A percentile compares a stretch with the other conserved stretches of the same genome.
These are phyloP conservation scores for Trichonephila clavipes DNA, from an alignment of 1,140 invertebrate species.

Conservation along the genomic window DNA sequence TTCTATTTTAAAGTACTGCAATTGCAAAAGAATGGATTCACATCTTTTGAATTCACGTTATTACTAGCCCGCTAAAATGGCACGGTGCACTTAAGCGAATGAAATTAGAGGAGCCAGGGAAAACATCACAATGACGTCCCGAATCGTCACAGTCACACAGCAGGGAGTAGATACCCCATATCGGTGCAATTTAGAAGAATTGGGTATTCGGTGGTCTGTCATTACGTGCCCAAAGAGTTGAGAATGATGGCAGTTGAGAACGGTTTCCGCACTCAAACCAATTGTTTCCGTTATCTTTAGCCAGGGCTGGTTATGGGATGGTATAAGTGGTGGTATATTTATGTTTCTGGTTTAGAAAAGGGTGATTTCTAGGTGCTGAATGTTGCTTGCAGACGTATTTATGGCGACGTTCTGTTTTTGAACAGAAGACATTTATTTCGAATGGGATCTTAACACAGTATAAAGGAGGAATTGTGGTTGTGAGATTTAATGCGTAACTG, in stretches of 20 bases:
- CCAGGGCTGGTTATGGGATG: constrained; percentile 5
- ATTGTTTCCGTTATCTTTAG: constrained; percentile 43
- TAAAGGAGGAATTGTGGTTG: no score
- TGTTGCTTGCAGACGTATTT: neutral
- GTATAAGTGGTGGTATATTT: constrained; percentile 21
- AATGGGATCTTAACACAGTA: neutral
- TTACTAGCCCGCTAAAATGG: constrained; percentile 29
- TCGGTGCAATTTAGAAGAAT: constrained; percentile 51
- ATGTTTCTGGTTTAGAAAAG: constrained; percentile 6
- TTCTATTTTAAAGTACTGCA: constrained; percentile 26
- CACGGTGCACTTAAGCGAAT: constrained; percentile 17
- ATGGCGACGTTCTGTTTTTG: neutral
- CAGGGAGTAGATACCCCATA: neutral
- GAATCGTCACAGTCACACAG: neutral
- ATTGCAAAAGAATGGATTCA: constrained; percentile 27
- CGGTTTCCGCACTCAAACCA: constrained; percentile 31
- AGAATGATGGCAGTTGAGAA: constrained; percentile 33
- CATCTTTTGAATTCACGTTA: neutral
- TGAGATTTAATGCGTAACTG: no score
- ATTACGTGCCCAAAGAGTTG: constrained; percentile 44
- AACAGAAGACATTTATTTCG: neutral
- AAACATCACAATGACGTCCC: constrained; percentile 40
- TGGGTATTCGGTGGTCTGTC: constrained; percentile 38
- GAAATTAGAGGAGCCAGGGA: constrained; percentile 35
- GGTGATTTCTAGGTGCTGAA: constrained; percentile 1